A percentile compares a stretch with the other conserved stretches of the same genome.
Evolutionary conservation across 2,888 invertebrate genomes (phyloP).

Genomic region (Galeruca laticollis): DNA sequence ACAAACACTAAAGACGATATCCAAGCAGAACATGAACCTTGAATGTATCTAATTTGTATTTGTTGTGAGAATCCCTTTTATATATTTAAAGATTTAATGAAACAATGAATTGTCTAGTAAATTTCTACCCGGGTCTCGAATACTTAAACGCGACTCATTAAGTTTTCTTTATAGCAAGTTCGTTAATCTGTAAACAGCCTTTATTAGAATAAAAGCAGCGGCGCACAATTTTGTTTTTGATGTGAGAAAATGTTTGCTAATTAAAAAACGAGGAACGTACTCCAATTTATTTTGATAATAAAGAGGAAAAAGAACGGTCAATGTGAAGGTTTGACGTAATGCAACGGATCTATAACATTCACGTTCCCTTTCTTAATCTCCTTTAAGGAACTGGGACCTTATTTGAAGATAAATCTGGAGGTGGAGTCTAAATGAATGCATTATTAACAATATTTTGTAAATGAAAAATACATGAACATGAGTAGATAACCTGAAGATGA

Average conservation of each 20-base stretch:
- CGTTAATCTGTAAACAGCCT: slow-evolving; percentile 51
- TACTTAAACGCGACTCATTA: slow-evolving; percentile 44
- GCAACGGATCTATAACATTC: not conserved
- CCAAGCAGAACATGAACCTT: not conserved
- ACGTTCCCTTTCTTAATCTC: not conserved
- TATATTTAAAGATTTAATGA: slow-evolving; percentile 33
- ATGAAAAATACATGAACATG: no score
- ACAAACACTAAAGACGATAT: not conserved
- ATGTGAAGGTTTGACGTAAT: not conserved
- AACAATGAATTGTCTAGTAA: slow-evolving; percentile 35
- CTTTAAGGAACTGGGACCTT: no score
- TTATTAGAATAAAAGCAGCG: slow-evolving; percentile 37
- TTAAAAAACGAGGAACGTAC: slow-evolving; percentile 14
- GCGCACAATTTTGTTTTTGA: slow-evolving; percentile 15
- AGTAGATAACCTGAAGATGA: no score
- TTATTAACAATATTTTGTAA: no score
- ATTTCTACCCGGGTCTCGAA: slow-evolving; percentile 30
- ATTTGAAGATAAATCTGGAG: no score
- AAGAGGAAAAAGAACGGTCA: not conserved
- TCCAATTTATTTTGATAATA: slow-evolving; percentile 1
- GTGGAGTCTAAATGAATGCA: no score
- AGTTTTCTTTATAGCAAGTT: slow-evolving; percentile 44
- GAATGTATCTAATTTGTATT: slow-evolving; percentile 24
- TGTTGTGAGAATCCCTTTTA: slow-evolving; percentile 20
- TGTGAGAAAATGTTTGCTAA: slow-evolving; percentile 13